phyloP scores from a whole-genome alignment of 2,113 vertebrate genomes.

The Scalopus aquaticus region DNA sequence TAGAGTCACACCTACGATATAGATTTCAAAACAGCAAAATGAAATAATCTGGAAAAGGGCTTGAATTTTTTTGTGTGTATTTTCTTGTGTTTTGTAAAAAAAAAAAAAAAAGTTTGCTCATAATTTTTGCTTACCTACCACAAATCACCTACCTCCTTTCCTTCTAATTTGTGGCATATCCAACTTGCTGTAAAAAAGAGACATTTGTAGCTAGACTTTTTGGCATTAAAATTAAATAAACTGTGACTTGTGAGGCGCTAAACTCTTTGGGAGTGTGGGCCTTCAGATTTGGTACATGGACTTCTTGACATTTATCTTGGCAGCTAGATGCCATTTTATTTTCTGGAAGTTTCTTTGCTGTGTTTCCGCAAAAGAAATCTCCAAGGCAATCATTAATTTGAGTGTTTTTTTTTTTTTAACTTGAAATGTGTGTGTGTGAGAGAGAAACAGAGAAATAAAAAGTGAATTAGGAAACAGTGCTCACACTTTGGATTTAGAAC shows the following conservation, averaged over 20 bases:
- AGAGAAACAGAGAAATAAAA: neutral
- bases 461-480: neutral
- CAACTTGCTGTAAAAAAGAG: neutral
- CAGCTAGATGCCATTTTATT: neutral
- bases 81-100: neutral
- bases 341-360: neutral
- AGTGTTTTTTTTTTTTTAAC: neutral
- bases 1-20: too few relatives aligned
- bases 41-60: neutral
- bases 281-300: neutral
- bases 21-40: neutral
- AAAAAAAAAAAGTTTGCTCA: neutral
- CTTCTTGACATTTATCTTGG: slow-evolving; percentile 6
- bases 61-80: neutral
- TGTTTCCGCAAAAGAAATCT: slow-evolving; percentile 32
- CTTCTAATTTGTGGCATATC: neutral
- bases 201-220: neutral
- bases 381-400: neutral
- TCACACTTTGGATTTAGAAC: neutral
- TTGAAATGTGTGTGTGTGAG: neutral
- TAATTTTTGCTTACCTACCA: neutral
- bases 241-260: neutral
- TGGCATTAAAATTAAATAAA: neutral
- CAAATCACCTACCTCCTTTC: neutral
- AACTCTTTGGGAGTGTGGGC: neutral